Base-by-base conservation (phyloP, 2,888 invertebrate species). In the Bembecia ichneumoniformis region DNA sequence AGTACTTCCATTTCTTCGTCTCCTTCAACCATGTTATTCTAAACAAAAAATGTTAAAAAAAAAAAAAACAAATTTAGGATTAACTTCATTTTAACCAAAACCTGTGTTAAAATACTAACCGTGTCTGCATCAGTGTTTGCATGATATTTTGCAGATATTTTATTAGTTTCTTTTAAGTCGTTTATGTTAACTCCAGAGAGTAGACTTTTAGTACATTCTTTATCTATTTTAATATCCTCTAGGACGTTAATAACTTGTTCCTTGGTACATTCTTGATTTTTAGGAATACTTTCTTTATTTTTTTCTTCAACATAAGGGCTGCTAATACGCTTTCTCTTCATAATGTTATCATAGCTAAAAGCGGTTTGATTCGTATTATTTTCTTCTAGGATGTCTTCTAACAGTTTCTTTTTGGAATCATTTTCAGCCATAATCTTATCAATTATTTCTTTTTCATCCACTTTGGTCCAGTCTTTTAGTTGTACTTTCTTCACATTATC, bases 211-310 rank as follows among this genome's bases (percentile, higher is more conserved):
- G 73, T 64, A 48, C 78, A 69, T 34, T 58, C 62, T 44, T 63
- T 64, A 58, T 75, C 63, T 34, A 86, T 59, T 47, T 70, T 68
- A 2, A 82, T 56, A 55, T 84, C 77, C 55, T 82, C 74, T 43
- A 87, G 58, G 51, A 87, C 79, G 52, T 82, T 74, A 17, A 87
- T 82, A 10, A 84, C 59, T 60, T 82, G 84, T 47, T 64, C 77
- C 17, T 71, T 70, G 1, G 80, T 70, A 58, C 64, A 80, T 51
- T 66, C 44, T 40, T 70, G 28, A 2, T 28, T 28, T 28, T 28
- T 28, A 7, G 28, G 28, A 2, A 9, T 7, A 20, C 20, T 20
- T 28, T 9, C 9, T 9, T 28, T 9, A 28, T 28, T 9, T 9
- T 2, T 28, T 9, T 9, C 28, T 9, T 28, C 9, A 9, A 9